Percentiles rank a stretch among this genome's conserved stretches.
phyloP scores from a whole-genome alignment of 2,888 invertebrate genomes.

The Stenoptilia bipunctidactyla region DNA sequence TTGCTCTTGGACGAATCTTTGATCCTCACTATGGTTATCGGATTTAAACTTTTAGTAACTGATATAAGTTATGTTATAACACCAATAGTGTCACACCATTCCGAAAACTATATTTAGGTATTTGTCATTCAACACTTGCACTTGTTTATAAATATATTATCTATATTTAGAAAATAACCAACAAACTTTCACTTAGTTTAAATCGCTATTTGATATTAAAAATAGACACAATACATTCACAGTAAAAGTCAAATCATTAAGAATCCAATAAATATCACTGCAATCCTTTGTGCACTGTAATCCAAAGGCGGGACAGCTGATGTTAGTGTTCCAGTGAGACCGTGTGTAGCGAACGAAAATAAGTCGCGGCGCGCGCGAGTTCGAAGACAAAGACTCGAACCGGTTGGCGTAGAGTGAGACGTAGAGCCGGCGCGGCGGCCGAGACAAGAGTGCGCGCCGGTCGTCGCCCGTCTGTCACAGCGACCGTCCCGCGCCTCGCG shows the following conservation, averaged over 20 bases:
- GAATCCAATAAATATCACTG: conserved; percentile 49
- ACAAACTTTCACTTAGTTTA: no score
- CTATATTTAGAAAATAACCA: no score
- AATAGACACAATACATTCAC: neutral
- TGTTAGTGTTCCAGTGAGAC: conserved; percentile 21
- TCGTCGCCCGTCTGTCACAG: conserved; percentile 13
- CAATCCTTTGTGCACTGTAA: conserved; percentile 64
- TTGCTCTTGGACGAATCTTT: conserved; percentile 73
- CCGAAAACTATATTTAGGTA: neutral
- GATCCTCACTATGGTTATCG: conserved; percentile 78
- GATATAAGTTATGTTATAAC: conserved; percentile 15
- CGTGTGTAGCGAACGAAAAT: conserved; percentile 37
- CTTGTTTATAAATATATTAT: conserved; percentile 12
- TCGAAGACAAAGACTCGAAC: conserved; percentile 39
- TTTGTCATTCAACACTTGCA: conserved; percentile 1
- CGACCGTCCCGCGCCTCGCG: conserved; percentile 36
- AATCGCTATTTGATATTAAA: conserved; percentile 1
- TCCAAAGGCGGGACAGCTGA: conserved; percentile 41
- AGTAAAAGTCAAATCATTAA: conserved; percentile 2
- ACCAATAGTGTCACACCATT: conserved; percentile 4
- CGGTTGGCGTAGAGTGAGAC: conserved; percentile 18
- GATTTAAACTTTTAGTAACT: conserved; percentile 18
- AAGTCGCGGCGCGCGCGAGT: conserved; percentile 33
- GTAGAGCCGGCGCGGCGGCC: conserved; percentile 36
- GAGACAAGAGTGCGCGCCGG: conserved; percentile 48